phyloP scores from a whole-genome alignment of 2,888 invertebrate species.

The Phengaris alcon region DNA sequence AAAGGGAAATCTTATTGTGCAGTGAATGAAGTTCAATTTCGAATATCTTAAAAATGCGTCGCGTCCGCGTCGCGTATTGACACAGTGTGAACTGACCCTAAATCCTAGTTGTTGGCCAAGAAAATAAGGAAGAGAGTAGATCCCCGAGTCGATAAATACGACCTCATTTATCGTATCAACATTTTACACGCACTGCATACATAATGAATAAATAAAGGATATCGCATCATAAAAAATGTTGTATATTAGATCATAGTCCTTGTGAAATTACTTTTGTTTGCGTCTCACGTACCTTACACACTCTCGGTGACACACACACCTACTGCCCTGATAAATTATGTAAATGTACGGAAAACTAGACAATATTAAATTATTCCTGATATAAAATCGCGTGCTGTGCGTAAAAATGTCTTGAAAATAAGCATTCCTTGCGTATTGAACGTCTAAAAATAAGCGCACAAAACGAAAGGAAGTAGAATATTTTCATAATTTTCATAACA shows the following conservation, averaged over 20 bases:
- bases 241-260: conserved; percentile 5
- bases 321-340: not conserved
- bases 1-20: too few relatives aligned
- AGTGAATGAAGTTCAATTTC: too few relatives aligned
- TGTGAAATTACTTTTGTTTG: conserved; percentile 2
- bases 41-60: too few relatives aligned
- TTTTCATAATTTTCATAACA: too few relatives aligned
- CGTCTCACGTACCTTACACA: conserved; percentile 11
- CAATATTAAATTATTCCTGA: not conserved
- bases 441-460: too few relatives aligned
- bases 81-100: too few relatives aligned
- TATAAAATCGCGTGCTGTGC: not conserved
- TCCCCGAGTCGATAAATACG: not conserved
- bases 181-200: not conserved
- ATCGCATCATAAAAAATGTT: conserved; percentile 2
- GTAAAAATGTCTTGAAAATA: not conserved
- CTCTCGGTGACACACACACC: not conserved
- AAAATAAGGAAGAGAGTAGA: not conserved
- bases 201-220: not conserved
- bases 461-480: too few relatives aligned
- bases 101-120: too few relatives aligned
- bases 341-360: not conserved
- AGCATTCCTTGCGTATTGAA: not conserved
- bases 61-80: too few relatives aligned
- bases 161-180: not conserved